A percentile compares a stretch with the other conserved stretches of the same genome.
phyloP scores from a whole-genome alignment of 2,797 vertebrate genomes.

The Spinus pinus region DNA sequence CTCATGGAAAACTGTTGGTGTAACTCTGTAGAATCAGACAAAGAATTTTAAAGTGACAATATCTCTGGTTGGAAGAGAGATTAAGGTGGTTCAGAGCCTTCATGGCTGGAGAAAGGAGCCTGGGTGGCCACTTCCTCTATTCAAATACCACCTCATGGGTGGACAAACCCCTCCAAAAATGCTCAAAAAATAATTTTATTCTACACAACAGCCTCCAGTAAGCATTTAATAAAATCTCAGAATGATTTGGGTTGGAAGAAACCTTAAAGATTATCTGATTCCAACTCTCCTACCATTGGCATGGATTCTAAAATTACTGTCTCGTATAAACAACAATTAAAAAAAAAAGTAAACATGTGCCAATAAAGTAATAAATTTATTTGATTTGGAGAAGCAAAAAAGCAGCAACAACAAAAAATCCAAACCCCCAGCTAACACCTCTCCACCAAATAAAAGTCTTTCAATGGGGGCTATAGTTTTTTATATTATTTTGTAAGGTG shows the following conservation, averaged over 20 bases:
- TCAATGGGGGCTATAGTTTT: rapidly evolving
- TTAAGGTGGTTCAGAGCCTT: neutral
- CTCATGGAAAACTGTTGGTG: neutral
- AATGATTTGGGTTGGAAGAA: neutral
- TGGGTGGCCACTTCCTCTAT: neutral
- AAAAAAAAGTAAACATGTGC: rapidly evolving
- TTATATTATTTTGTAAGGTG: neutral
- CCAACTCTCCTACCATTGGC: rapidly evolving
- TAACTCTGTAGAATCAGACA: neutral
- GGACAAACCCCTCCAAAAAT: rapidly evolving
- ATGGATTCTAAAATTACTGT: neutral
- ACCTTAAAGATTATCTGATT: rapidly evolving
- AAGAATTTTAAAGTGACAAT: neutral
- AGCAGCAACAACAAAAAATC: neutral
- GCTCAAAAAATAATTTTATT: neutral
- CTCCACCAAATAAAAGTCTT: neutral
- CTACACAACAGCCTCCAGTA: neutral
- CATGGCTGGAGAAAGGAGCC: neutral
- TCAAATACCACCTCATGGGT: neutral
- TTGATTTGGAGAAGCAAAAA: neutral
- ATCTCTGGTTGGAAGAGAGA: neutral
- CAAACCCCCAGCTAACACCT: rapidly evolving
- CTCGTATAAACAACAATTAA: neutral
- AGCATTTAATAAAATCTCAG: neutral
- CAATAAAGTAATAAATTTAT: neutral